These are phyloP conservation scores for Miichthys miiuy DNA, from an alignment of 2,797 vertebrate species.

Conservation along the genomic window DNA sequence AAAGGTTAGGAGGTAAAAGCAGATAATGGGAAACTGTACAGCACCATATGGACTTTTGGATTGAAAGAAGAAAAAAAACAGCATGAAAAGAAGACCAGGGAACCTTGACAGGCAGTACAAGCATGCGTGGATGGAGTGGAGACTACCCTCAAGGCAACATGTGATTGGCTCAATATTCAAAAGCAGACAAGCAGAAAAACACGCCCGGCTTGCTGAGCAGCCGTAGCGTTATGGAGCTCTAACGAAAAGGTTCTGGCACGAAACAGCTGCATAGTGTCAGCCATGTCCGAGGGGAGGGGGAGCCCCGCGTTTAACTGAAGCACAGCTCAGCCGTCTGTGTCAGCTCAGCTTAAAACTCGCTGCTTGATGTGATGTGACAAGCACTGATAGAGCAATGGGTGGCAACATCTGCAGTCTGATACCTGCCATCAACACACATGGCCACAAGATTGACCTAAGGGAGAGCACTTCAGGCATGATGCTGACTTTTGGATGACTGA, in stretches of 20 bases:
- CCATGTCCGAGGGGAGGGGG: constrained; percentile 9
- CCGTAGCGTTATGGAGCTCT: background rate
- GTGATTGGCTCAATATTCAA: constrained; percentile 66
- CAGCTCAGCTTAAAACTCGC: constrained; percentile 48
- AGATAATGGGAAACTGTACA: constrained; percentile 26
- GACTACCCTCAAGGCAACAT: constrained; percentile 44
- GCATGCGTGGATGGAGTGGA: background rate
- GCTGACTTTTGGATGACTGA: background rate
- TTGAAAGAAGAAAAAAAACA: constrained; percentile 12
- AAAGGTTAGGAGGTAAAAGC: background rate
- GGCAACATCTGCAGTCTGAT: constrained; percentile 35
- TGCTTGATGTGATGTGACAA: constrained; percentile 57
- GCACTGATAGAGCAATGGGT: constrained; percentile 40
- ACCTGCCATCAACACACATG: constrained; percentile 38
- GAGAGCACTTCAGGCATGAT: background rate
- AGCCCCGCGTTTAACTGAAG: background rate
- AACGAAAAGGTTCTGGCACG: constrained; percentile 43
- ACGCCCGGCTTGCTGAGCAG: constrained; percentile 29
- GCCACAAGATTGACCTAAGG: constrained; percentile 28
- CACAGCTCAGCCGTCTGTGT: constrained; percentile 27
- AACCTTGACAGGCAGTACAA: background rate
- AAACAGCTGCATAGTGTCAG: constrained; percentile 56
- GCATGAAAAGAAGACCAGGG: background rate
- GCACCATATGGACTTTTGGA: constrained; percentile 20
- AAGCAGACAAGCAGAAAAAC: constrained; percentile 67